Conservation (phyloP, 2,888 invertebrate species). For the Troides helena region DNA sequence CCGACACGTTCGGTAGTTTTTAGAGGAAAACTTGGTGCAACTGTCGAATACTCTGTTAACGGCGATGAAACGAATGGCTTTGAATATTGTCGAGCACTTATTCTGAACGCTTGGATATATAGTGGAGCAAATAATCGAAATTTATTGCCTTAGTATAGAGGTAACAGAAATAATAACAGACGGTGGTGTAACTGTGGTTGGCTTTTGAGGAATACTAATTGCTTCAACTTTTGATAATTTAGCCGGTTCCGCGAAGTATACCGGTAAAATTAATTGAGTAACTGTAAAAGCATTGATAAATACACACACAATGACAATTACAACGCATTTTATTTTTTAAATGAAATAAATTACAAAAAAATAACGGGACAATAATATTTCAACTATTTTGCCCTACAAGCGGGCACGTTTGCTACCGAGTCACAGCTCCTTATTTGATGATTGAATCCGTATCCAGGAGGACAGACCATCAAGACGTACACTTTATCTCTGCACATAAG, state of each 20-base stretch:
- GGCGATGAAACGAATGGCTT: background rate
- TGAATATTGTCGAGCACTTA: background rate
- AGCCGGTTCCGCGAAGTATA: too few relatives aligned
- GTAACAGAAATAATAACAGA: background rate
- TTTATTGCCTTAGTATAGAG: background rate
- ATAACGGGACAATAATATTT: background rate
- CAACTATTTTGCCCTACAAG: conserved; percentile 77
- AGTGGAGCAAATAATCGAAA: background rate
- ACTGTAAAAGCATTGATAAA: too few relatives aligned
- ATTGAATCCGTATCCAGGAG: conserved; percentile 71
- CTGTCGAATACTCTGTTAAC: background rate
- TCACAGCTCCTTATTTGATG: conserved; percentile 85
- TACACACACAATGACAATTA: too few relatives aligned
- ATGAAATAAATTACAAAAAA: too few relatives aligned
- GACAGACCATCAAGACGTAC: background rate
- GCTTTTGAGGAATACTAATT: background rate
- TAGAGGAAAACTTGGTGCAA: background rate
- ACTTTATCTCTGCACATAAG: conserved; percentile 56
- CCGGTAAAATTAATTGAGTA: too few relatives aligned
- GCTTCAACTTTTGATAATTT: too few relatives aligned
- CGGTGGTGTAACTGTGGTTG: background rate
- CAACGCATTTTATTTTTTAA: too few relatives aligned
- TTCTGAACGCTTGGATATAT: background rate
- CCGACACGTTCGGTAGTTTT: background rate
- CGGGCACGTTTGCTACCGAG: conserved; percentile 89